Evolutionary conservation across 2,888 invertebrate genomes (phyloP).

Genomic region (Cataglyphis altisquamis): DNA sequence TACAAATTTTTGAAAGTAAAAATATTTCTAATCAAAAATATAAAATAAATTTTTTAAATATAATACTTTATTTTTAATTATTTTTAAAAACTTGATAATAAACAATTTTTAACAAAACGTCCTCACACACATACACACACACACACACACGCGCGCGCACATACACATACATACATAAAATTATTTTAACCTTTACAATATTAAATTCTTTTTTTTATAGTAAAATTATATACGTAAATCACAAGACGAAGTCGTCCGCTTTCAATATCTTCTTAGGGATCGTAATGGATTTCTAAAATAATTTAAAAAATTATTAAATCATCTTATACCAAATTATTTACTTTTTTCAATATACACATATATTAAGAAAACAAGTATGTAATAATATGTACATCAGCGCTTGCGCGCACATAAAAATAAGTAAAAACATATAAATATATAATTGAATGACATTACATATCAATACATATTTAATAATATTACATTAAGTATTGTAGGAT

Average conservation of each 20-base stretch:
- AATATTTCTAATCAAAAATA: not conserved
- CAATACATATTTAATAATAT: not conserved
- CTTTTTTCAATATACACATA: not conserved
- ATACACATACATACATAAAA: no score
- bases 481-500: not conserved
- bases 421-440: not conserved
- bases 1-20: no score
- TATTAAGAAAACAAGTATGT: not conserved
- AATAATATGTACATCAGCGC: not conserved
- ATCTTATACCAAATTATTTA: not conserved
- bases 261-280: conserved; percentile 4
- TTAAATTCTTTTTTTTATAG: not conserved
- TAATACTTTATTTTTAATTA: not conserved
- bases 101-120: not conserved
- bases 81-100: not conserved
- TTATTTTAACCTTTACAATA: not conserved
- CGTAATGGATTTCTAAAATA: not conserved
- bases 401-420: not conserved
- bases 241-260: not conserved
- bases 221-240: not conserved
- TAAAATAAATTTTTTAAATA: not conserved
- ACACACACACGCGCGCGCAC: no score
- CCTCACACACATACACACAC: no score
- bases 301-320: not conserved
- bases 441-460: not conserved